Conservation (phyloP, 2,797 vertebrate species). For the Periparus ater region DNA sequence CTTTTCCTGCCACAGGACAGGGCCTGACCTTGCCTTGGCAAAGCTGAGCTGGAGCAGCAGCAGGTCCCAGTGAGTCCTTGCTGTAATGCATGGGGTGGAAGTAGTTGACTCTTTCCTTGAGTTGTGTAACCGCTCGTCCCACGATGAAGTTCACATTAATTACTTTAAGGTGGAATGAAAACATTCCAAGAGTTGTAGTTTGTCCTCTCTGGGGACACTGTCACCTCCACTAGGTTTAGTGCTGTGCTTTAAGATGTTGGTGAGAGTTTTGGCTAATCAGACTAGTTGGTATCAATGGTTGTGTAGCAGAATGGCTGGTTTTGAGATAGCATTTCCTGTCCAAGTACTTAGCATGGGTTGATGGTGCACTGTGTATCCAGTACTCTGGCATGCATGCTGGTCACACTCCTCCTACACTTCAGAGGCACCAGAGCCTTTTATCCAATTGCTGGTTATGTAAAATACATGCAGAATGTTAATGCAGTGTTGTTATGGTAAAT, state of each 20-base stretch:
- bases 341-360: slow-evolving; percentile 69
- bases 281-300: slow-evolving; percentile 47
- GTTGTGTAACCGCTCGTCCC: background rate
- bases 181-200: slow-evolving; percentile 47
- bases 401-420: slow-evolving; percentile 68
- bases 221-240: slow-evolving; percentile 61
- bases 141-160: background rate
- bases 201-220: slow-evolving; percentile 17
- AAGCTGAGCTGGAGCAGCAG: background rate
- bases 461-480: slow-evolving; percentile 74
- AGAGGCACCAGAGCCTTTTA: slow-evolving; percentile 67
- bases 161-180: slow-evolving; percentile 10
- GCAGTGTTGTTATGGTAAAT: slow-evolving; percentile 76
- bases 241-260: slow-evolving; percentile 62
- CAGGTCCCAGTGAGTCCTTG: background rate
- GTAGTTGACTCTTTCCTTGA: background rate
- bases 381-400: slow-evolving; percentile 72
- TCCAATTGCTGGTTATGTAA: slow-evolving; percentile 75
- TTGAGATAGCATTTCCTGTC: slow-evolving; percentile 65
- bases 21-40: background rate
- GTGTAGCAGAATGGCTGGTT: slow-evolving; percentile 64
- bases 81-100: background rate
- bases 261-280: slow-evolving; percentile 59
- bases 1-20: background rate
- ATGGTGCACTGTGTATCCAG: slow-evolving; percentile 71